Evolutionary conservation across 2,113 vertebrate genomes (phyloP), one percentile per base, ranked within the genome.

Genomic region (Hyaena hyaena): DNA sequence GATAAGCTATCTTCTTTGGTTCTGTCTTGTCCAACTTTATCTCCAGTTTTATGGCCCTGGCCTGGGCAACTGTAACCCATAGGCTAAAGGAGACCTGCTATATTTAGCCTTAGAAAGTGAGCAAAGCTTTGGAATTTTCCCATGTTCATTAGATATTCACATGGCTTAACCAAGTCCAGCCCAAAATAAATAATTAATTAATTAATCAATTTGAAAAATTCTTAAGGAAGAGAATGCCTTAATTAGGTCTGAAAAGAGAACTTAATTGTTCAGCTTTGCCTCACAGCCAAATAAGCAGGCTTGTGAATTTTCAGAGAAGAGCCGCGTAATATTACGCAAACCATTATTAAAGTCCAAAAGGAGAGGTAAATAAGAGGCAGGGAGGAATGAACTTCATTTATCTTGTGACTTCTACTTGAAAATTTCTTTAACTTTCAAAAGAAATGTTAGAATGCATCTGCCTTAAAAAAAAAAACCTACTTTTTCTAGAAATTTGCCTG

Each of bases 241-340:
- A 97, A 79, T 84, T 95, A 94, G 83, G 28, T 92, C 74, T 93
- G 79, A 55, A 89, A 96, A 90, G 83, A 91, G 15, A 92, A 85
- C 31, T 21, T 87, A 76, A 81, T 93, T 89, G 61, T 93, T 93
- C 82, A 71, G 91, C 93, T 88, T 93, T 68, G 61, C 89, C 58
- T 92, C 92, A 35, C 80, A 91, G 26, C 90, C 33, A 23, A 82
- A 79, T 61, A 83, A 96, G 53, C 63, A 88, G 86, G 71, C 92
- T 95, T 96, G 31, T 79, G 93, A 90, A 61, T 95, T 93, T 48
- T 81, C 17, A 92, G 39, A 74, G 83, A 95, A 88, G n/a, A 93
- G 65, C 86, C 91, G 48, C 53, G 50, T 66, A 73, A 93, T 26
- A 83, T 92, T 90, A 86, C 74, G 76, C 69, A 84, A 77, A 55